Evolutionary conservation across 2,113 vertebrate species (phyloP).

Genomic region (Alces alces): DNA sequence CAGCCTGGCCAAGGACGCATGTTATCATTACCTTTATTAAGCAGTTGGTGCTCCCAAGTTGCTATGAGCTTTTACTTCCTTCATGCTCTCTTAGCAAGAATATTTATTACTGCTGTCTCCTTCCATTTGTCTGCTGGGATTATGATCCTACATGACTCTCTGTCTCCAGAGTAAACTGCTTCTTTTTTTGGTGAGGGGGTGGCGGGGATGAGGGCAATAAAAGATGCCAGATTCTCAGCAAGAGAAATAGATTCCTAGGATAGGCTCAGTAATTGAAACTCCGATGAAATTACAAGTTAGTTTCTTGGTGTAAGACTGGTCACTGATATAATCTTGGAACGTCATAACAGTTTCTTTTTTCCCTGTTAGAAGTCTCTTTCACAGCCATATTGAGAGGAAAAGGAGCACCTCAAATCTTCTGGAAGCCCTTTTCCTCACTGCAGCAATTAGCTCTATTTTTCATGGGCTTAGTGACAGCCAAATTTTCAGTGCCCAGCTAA

Average conservation of each 20-base stretch:
- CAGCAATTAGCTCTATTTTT: not conserved
- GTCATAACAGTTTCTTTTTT: not conserved
- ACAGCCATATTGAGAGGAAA: not conserved
- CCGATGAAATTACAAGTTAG: slow-evolving; percentile 20
- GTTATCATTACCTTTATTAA: slow-evolving; percentile 66
- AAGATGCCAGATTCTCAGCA: not conserved
- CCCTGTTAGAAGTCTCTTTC: not conserved
- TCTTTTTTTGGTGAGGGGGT: not conserved
- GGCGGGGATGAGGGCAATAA: not conserved
- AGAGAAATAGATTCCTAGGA: not conserved
- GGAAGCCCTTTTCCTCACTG: not conserved
- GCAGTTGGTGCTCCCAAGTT: slow-evolving; percentile 50
- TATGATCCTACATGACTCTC: not conserved
- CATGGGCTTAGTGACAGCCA: not conserved
- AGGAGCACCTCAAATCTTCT: not conserved
- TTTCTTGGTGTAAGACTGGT: not conserved
- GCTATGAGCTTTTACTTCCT: slow-evolving; percentile 42
- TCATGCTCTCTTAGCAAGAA: not conserved
- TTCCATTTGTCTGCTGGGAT: slow-evolving; percentile 32
- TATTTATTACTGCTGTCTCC: slow-evolving; percentile 49
- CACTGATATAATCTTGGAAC: slow-evolving; percentile 6
- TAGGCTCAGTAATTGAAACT: not conserved
- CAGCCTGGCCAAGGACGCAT: not conserved
- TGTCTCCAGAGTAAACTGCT: not conserved
- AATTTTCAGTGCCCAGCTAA: not conserved